Evolutionary conservation across 2,113 vertebrate genomes (phyloP), one percentile per base, ranked within the genome.

Genomic region (Ondatra zibethicus): DNA sequence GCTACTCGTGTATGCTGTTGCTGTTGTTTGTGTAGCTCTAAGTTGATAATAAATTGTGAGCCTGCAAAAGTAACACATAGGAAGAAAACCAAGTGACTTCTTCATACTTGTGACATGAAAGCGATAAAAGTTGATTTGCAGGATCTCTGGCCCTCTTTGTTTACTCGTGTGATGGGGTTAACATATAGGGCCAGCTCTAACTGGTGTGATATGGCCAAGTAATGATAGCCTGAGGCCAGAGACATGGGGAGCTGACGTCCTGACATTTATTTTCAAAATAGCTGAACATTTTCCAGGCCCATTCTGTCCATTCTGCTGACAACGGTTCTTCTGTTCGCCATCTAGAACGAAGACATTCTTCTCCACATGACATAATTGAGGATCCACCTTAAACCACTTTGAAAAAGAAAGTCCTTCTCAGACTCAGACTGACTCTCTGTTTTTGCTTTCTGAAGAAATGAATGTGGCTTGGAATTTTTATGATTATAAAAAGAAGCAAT

Each of bases 241-340:
- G 89, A 92, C 96, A 91, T 10, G 31, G 39, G 73, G 73, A 91
- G 82, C 66, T 96, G 97, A 97, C 33, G 8, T 97, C 92, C 95
- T 97, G 98, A 95, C 98, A 98, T 98, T 98, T 97, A 96, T 97
- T 97, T 98, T 96, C 93, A 94, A 96, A 98, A 96, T 96, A 87
- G 97, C 96, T 96, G 97, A 96, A 93, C 87, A 92, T 97, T 97
- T 96, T 97, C 95, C 96, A 97, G 92, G 81, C 96, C 95, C 96
- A 94, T 96, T 97, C 94, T 96, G 84, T 96, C 10, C 21, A 45
- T 89, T 95, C 82, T 94, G 45, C 87, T 93, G 75, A 98, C 98
- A 98, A 98, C 97, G 91, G 96, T 96, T 95, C 97, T 96, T 98
- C 97, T 98, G 98, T 98, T 97, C 89, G 19, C 29, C 65, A 55